Conservation (phyloP, 2,888 invertebrate genomes). For the Eupithecia exiguata region DNA sequence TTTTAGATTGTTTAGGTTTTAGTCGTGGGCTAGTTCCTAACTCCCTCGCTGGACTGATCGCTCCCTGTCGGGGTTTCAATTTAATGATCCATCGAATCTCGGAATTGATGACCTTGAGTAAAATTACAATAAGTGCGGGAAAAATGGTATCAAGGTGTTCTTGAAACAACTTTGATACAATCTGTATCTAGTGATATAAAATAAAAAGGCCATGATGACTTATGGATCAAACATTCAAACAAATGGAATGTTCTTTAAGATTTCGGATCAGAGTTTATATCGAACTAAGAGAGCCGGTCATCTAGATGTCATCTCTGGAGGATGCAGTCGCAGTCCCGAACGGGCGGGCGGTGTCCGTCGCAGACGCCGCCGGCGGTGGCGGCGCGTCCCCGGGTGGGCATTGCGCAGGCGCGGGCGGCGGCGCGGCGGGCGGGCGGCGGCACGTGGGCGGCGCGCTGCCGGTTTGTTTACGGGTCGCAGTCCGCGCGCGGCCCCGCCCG, state of each 20-base stretch:
- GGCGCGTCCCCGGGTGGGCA: conserved; percentile 58
- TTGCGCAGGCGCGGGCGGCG: conserved; percentile 49
- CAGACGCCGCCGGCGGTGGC: conserved; percentile 45
- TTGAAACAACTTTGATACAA: not conserved
- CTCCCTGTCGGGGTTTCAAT: conserved; percentile 31
- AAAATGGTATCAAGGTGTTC: not conserved
- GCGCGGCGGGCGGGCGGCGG: conserved; percentile 60
- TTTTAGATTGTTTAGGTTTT: conserved; percentile 51
- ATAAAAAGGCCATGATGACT: not conserved
- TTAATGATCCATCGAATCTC: conserved; percentile 2
- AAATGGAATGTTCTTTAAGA: not conserved
- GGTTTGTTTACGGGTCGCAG: conserved; percentile 45
- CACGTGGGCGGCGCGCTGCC: conserved; percentile 54
- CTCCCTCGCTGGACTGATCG: conserved; percentile 40
- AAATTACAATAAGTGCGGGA: not conserved
- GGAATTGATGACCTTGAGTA: not conserved
- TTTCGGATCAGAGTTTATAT: conserved; percentile 8
- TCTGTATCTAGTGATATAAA: not conserved
- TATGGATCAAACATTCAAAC: not conserved
- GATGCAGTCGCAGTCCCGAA: not conserved
- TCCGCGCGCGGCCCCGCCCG: conserved; percentile 55
- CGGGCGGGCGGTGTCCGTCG: conserved; percentile 31
- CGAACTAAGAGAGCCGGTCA: conserved; percentile 31
- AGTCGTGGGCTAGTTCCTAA: conserved; percentile 52
- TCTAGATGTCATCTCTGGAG: conserved; percentile 1